Base-by-base conservation (phyloP, 2,888 invertebrate genomes). In the Limnephilus lunatus region DNA sequence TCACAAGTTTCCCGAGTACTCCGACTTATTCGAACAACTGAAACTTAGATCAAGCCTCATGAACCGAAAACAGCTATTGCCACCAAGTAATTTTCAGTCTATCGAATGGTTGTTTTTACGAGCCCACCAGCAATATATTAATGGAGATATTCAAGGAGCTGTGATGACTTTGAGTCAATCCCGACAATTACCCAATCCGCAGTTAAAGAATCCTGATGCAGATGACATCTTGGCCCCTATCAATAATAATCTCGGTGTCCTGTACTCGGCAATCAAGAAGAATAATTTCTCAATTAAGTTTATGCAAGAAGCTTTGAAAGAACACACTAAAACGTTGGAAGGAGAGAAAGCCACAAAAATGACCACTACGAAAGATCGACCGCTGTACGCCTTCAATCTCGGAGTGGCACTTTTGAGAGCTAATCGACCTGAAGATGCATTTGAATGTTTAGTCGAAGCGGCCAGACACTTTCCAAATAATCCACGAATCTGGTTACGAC, bases 371-470 rank as follows among this genome's bases (percentile, higher is more conserved):
- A 95, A 95, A 94, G 96, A 96, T 89, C 94, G 96, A 94, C 97
- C 97, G 0, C 95, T 98, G 39, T 97, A 97, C 94, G 97, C 98
- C 94, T 98, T 98, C 95, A 99, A 98, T 95, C 96, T 98, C 94
- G 99, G 98, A 0, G 96, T 99, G 91, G 97, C 98, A 31, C 96
- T 99, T 94, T 96, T 99, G 83, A 97, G 98, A 94, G 97, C 98
- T 68, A 97, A 98, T 91, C 97, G 98, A 94, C 97, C 98, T 0
- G 96, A 97, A 93, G 97, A 98, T 94, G 99, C 99, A 0, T 99
- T 99, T 95, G 98, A 99, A 94, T 99, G 98, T 95, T 97, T 99
- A 85, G 97, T 98, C 25, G 98, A 98, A 95, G 98, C 98, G 3
- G 97, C 98, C 0, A 97, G 98, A 93, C 97, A 98, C 92, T 98